Percentiles rank a stretch among this genome's conserved stretches.
These are phyloP conservation scores for Channa striata DNA, from an alignment of 2,797 vertebrate species.

Conservation along the genomic window DNA sequence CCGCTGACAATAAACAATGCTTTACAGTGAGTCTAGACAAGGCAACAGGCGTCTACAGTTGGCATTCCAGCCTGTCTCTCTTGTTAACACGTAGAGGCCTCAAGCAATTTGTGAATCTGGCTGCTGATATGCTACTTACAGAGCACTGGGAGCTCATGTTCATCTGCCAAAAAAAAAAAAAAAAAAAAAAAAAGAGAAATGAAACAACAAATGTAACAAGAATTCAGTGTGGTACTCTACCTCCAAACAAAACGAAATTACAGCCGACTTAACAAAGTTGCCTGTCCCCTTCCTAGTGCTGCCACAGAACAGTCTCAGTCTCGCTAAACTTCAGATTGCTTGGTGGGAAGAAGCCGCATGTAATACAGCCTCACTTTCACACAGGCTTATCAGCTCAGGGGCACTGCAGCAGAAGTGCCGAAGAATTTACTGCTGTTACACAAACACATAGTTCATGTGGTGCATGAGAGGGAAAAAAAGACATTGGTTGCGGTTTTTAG, in stretches of 20 bases:
- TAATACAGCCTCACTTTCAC: conserved; percentile 32
- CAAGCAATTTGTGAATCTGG: conserved; percentile 43
- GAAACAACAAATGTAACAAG: conserved; percentile 23
- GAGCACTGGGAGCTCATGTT: conserved; percentile 37
- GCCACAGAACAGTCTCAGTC: conserved; percentile 22
- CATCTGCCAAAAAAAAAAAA: conserved; percentile 27
- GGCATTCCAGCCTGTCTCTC: conserved; percentile 36
- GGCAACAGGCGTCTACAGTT: conserved; percentile 38
- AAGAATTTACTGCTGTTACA: conserved; percentile 18
- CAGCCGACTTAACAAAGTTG: conserved; percentile 15
- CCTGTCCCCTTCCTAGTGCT: conserved; percentile 19
- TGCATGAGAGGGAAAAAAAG: conserved; percentile 1
- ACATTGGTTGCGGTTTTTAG: background rate
- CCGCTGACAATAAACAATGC: conserved; percentile 28
- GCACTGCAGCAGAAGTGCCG: conserved; percentile 17
- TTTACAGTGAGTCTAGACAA: conserved; percentile 42
- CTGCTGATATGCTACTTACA: conserved; percentile 31
- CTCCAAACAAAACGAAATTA: conserved; percentile 10
- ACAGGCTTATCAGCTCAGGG: conserved; percentile 28
- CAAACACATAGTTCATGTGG: conserved; percentile 24
- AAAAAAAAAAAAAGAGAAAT: conserved; percentile 1
- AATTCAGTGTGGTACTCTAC: background rate
- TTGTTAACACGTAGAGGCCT: conserved; percentile 49
- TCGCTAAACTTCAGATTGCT: conserved; percentile 26
- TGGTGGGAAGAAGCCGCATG: conserved; percentile 18